Conservation (phyloP, 2,888 invertebrate species). For the Germaria angustata region DNA sequence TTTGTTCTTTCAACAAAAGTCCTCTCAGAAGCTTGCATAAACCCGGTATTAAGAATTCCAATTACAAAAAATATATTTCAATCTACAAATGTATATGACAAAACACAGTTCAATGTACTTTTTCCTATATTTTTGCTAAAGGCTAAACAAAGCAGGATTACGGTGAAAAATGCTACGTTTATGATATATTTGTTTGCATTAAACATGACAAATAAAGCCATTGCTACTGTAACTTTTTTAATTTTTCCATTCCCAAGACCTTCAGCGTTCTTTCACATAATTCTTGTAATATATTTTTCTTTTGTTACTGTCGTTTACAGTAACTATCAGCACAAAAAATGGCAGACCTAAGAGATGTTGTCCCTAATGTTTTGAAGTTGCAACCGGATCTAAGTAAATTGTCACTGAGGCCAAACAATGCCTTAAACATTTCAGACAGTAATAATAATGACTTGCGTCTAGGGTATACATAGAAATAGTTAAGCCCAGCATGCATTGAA, state of each 20-base stretch:
- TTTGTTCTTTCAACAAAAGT: too few relatives aligned
- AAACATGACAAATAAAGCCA: constrained; percentile 11
- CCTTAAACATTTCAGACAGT: constrained; percentile 29
- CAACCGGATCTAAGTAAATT: background rate
- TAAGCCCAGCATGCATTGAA: background rate
- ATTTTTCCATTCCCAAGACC: background rate
- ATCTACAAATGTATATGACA: too few relatives aligned
- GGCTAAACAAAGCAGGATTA: too few relatives aligned
- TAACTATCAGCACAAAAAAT: constrained; percentile 23
- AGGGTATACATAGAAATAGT: background rate
- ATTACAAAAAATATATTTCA: too few relatives aligned
- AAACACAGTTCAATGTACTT: too few relatives aligned
- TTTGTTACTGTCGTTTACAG: constrained; percentile 32
- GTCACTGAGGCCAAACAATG: constrained; percentile 42
- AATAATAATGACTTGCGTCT: constrained; percentile 6
- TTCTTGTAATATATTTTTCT: background rate
- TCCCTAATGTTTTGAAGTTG: constrained; percentile 24
- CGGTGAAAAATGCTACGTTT: background rate
- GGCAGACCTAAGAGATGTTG: constrained; percentile 5
- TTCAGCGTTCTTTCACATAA: background rate
- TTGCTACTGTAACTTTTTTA: background rate
- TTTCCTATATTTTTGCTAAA: too few relatives aligned
- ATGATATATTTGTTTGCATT: constrained; percentile 1
- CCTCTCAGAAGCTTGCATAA: too few relatives aligned
- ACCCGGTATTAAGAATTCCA: too few relatives aligned